Base-by-base conservation (phyloP, 2,797 vertebrate species). In the Propithecus perrieri region DNA sequence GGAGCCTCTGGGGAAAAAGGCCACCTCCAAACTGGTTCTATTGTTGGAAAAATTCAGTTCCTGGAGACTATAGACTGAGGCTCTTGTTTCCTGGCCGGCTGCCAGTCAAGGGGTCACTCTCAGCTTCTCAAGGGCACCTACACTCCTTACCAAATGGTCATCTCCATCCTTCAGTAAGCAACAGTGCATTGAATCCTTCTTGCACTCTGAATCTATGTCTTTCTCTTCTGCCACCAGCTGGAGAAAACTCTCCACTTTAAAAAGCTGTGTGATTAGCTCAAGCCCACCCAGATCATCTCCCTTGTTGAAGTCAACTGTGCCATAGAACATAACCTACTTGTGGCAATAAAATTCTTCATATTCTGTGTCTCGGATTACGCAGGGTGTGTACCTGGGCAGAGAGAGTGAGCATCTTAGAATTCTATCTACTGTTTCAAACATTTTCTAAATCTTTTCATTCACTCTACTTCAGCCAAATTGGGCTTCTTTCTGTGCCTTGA, bases 381-480 rank as follows among this genome's bases (percentile, higher is more conserved):
- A 71, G 30, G 4, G 7, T n/a, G 1, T 65, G 8, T 1, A 13
- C 15, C 2, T 3, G 14, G 15, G 10, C 5, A 38, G 10, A 8
- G 18, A 10, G 2, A n/a, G 20, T 48, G n/a, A 57, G 57, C 59
- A 20, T 67, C 9, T n/a, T 88, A 59, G n/a, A 61, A 55, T 57
- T 85, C 61, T 63, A 7, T 14, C 15, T 30, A 13, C 46, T 30
- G 26, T 55, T 78, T 87, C 38, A 20, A 63, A 90, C 22, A 35
- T 35, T 10, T 75, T 80, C 43, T 53, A 53, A 30, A 8, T 67
- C 71, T 86, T 53, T 78, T 74, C 9, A 74, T 38, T 38, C 1
- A 63, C 18, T 50, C 7, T n/a, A 8, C 15, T 72, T 83, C 48
- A 28, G 80, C 14, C 81, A 61, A 46, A 65, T 1, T 7, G 5